A percentile compares a stretch with the other conserved stretches of the same genome.
These are phyloP conservation scores for Notolabrus celidotus DNA, from an alignment of 2,797 vertebrate species.

Conservation along the genomic window DNA sequence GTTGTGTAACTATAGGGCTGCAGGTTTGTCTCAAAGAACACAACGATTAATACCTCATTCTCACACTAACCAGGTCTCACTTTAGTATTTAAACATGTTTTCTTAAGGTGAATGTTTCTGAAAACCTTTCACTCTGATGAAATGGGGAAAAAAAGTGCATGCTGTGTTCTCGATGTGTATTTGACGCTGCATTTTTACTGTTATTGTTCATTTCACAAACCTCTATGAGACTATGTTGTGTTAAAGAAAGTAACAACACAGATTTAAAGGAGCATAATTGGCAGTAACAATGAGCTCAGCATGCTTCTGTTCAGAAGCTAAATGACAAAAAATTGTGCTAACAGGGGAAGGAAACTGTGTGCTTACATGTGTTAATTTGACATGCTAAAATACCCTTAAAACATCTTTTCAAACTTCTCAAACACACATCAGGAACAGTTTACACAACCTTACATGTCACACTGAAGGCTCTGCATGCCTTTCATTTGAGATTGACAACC, in stretches of 20 bases:
- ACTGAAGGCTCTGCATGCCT: constrained; percentile 50
- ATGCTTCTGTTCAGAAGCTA: constrained; percentile 53
- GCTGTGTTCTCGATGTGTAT: constrained; percentile 28
- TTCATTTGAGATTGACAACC: constrained; percentile 61
- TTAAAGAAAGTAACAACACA: constrained; percentile 37
- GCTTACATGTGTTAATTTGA: constrained; percentile 31
- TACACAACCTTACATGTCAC: constrained; percentile 44
- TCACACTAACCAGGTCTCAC: neutral
- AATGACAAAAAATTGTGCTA: constrained; percentile 49
- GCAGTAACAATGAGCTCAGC: constrained; percentile 55
- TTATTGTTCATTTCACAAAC: constrained; percentile 27
- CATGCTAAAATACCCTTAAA: constrained; percentile 11
- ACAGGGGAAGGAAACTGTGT: constrained; percentile 5
- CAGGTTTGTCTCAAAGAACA: neutral
- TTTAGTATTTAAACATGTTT: neutral
- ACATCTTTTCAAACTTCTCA: constrained; percentile 5
- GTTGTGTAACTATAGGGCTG: neutral
- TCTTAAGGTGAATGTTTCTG: constrained; percentile 4
- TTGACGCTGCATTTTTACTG: constrained; percentile 20
- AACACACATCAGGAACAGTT: constrained; percentile 30
- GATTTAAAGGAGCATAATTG: constrained; percentile 60
- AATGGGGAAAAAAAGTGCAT: constrained; percentile 8
- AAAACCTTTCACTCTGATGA: constrained; percentile 21
- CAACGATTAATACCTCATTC: neutral
- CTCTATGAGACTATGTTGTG: constrained; percentile 31